Evolutionary conservation across 2,797 vertebrate species (phyloP), one percentile per base, ranked within the genome.

Genomic region (Danio jaintianensis): DNA sequence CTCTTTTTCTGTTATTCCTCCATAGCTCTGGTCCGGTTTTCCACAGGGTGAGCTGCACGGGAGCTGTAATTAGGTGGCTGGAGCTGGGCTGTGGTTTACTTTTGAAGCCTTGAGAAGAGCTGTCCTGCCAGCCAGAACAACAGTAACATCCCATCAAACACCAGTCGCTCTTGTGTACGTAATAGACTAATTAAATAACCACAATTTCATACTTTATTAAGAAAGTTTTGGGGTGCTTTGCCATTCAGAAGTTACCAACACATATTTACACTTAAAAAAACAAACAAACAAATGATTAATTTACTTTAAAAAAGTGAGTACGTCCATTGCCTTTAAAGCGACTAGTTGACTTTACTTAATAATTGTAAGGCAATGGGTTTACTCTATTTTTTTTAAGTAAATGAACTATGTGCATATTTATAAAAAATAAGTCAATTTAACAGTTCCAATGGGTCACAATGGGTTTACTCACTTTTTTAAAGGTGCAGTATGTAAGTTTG

Each of bases 21-120:
- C 13, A 4, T 56, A 48, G 52, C 63, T 20, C 22, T 48, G 58
- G 79, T 78, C 55, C 64, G 63, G 69, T 63, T 82, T 75, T 79
- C 72, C 71, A 72, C 67, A 71, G 66, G 59, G 58, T 79, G 56
- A 69, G 59, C 64, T 38, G 66, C 52, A n/a, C n/a, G n/a, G n/a
- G 50, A 56, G 87, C 89, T 93, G 91, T 93, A 92, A 92, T 93
- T 92, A 90, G 72, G 79, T 80, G 6, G 85, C 85, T 90, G 90
- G 79, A 91, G 92, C 87, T 85, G 45, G 56, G 53, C 38, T 81
- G 74, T 59, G 68, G 72, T 76, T 78, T 59, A 75, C 69, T 77
- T 85, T 83, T 83, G 69, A 86, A 84, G 71, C 62, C 72, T 5
- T 61, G 78, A 80, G 56, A 84, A 70, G 61, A 47, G 40, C 78